Conservation (phyloP, 2,888 invertebrate species). For the Hipparchia semele region DNA sequence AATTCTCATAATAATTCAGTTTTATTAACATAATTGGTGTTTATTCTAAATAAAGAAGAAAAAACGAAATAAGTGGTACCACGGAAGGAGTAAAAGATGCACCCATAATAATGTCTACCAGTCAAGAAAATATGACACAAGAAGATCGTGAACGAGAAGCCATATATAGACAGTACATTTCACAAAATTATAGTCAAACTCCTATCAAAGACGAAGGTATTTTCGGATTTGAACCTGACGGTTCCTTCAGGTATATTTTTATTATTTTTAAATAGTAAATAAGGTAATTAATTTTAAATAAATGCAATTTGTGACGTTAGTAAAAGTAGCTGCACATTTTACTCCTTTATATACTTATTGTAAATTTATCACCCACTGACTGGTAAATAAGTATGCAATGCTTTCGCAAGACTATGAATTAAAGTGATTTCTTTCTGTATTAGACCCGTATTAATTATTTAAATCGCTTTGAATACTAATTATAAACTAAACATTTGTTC, state of each 20-base stretch:
- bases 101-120: constrained; percentile 81
- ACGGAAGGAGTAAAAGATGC: constrained; percentile 76
- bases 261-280: constrained; percentile 2
- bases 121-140: constrained; percentile 84
- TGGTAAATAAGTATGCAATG: constrained; percentile 28
- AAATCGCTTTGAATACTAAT: background rate
- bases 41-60: constrained; percentile 58
- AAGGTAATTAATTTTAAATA: background rate
- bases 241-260: constrained; percentile 70
- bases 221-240: constrained; percentile 79
- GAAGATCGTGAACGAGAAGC: constrained; percentile 76
- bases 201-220: constrained; percentile 84
- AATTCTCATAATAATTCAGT: background rate
- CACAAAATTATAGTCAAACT: constrained; percentile 80
- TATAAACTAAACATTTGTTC: too few relatives aligned
- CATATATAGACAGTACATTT: constrained; percentile 68
- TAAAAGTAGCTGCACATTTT: constrained; percentile 31
- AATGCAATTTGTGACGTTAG: constrained; percentile 12
- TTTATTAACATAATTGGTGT: background rate
- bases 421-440: constrained; percentile 2
- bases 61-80: constrained; percentile 74
- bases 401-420: constrained; percentile 27
- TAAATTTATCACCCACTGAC: constrained; percentile 32
- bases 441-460: constrained; percentile 13
- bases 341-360: constrained; percentile 36